Evolutionary conservation across 2,888 invertebrate species (phyloP).

Genomic region (Sarcophaga subvicina): DNA sequence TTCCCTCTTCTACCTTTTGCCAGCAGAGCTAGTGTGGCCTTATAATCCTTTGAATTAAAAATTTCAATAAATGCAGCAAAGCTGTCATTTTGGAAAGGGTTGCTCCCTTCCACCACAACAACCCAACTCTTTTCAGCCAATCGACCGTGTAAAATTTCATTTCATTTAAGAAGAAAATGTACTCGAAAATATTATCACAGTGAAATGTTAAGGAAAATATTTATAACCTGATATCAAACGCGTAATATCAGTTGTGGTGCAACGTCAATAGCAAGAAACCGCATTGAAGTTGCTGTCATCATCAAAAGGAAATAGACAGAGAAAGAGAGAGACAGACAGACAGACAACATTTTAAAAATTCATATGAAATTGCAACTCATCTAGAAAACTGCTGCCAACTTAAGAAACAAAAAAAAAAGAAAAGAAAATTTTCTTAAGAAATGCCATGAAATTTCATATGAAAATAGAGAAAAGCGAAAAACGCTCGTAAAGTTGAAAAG

Average conservation of each 20-base stretch:
- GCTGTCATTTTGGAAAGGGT: too few species aligned
- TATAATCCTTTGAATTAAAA: neutral
- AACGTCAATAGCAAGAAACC: slow-evolving; percentile 29
- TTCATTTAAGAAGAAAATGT: too few species aligned
- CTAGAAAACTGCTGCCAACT: slow-evolving; percentile 35
- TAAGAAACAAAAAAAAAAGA: too few species aligned
- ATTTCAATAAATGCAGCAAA: neutral
- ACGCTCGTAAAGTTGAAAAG: slow-evolving; percentile 68
- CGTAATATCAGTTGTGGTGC: neutral
- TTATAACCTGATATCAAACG: slow-evolving; percentile 32
- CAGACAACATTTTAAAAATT: slow-evolving; percentile 49
- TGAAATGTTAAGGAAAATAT: slow-evolving; percentile 46
- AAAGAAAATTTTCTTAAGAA: slow-evolving; percentile 38
- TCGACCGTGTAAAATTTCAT: too few species aligned
- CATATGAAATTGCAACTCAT: slow-evolving; percentile 36
- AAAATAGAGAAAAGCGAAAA: slow-evolving; percentile 17
- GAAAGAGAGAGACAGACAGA: neutral
- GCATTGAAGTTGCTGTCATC: slow-evolving; percentile 14
- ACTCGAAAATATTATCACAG: slow-evolving; percentile 9
- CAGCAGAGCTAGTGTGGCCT: too few species aligned
- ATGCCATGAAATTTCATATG: slow-evolving; percentile 52
- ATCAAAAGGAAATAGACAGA: neutral
- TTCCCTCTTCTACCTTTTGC: too few species aligned
- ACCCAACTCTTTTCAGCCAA: too few species aligned
- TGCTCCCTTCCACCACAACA: too few species aligned